phyloP scores from a whole-genome alignment of 2,797 vertebrate genomes.

The Malacoctenus gilli region DNA sequence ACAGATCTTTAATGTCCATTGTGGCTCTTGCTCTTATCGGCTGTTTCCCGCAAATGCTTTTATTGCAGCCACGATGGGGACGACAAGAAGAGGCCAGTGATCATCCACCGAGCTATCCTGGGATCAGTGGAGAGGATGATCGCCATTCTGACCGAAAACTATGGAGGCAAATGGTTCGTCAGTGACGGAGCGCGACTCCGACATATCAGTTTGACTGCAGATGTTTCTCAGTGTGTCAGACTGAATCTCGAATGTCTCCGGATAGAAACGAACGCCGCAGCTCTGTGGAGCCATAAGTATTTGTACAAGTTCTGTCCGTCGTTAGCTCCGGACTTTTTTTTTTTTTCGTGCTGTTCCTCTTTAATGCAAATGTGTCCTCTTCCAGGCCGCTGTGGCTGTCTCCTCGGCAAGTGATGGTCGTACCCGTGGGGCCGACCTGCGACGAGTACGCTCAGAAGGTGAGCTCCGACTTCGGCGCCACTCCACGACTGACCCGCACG shows the following conservation, averaged over 20 bases:
- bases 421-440: constrained; percentile 92
- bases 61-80: constrained; percentile 88
- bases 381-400: constrained; percentile 97
- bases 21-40: too few species aligned
- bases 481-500: too few species aligned
- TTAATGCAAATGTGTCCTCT: constrained; percentile 27
- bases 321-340: constrained; percentile 3
- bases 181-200: too few species aligned
- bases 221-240: too few species aligned
- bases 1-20: too few species aligned
- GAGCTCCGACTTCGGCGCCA: constrained; percentile 22
- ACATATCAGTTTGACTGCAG: neutral
- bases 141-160: constrained; percentile 97
- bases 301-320: constrained; percentile 3
- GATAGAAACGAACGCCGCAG: neutral
- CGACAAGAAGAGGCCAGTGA: constrained; percentile 95
- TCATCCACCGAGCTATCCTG: constrained; percentile 95
- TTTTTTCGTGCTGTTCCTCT: neutral
- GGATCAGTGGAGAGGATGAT: constrained; percentile 99
- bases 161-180: constrained; percentile 95
- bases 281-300: constrained; percentile 10
- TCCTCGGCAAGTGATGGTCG: constrained; percentile 94
- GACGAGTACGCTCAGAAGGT: constrained; percentile 96
- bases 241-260: too few species aligned
- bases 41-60: too few species aligned